Conservation (phyloP, 2,888 invertebrate species). For the Odontothrips loti region DNA sequence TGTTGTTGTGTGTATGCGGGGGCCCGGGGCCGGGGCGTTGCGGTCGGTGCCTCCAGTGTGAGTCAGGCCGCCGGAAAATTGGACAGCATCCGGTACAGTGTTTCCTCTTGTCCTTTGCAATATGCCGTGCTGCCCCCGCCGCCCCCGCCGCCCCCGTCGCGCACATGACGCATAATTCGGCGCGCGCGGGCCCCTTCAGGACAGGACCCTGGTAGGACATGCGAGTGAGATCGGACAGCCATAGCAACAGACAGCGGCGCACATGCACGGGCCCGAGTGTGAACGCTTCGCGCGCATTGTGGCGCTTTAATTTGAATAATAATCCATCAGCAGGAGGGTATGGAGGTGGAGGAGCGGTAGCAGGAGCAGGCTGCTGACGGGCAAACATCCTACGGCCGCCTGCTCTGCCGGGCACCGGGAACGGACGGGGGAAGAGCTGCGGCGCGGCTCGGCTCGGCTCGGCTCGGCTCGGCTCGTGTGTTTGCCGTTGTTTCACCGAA, state of each 20-base stretch:
- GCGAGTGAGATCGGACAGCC: no score
- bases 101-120: no score
- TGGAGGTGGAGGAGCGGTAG: no score
- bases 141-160: no score
- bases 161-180: no score
- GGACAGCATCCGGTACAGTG: constrained; percentile 1
- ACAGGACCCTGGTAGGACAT: no score
- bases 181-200: no score
- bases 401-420: not conserved
- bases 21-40: not conserved
- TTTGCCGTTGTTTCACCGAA: constrained; percentile 26
- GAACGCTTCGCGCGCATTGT: not conserved
- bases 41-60: not conserved
- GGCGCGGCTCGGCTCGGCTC: not conserved
- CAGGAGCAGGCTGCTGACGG: not conserved
- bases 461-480: not conserved
- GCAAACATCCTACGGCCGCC: not conserved
- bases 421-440: no score
- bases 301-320: constrained; percentile 15
- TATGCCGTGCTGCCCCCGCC: no score
- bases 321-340: constrained; percentile 14
- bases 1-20: not conserved
- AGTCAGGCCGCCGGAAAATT: constrained; percentile 12
- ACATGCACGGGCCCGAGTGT: not conserved
- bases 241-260: no score